Base-by-base conservation (phyloP, 2,797 vertebrate genomes). In the Poecilia picta region DNA sequence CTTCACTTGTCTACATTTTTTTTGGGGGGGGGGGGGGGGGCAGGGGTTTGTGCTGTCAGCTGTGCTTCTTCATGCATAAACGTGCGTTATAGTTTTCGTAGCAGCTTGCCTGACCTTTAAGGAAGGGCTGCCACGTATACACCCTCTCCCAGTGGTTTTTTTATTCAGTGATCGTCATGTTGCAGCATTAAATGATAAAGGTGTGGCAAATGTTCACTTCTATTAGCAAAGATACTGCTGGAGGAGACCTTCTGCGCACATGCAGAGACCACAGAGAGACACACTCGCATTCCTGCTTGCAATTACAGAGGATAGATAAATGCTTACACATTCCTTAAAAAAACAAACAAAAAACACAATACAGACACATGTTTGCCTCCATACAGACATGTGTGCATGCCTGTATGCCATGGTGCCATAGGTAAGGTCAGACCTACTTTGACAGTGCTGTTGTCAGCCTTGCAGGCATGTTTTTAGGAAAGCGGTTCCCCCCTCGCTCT, bases 401-500 rank as follows among this genome's bases (percentile, higher is more conserved):
- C 76, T 45, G 41, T 8, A 53, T 46, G 75, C 74, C 28, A 43
- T 76, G 81, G 81, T 84, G 93, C 92, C 92, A 92, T 86, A 91
- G 92, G 93, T 95, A 92, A 95, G 93, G 93, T 95, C 93, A 92
- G 89, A 91, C 84, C 87, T 90, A 87, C 89, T 92, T 81, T 91
- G 87, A 81, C 86, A 93, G 87, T 79, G 75, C 85, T 83, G 86
- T 87, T 87, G 87, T 93, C 83, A 81, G 89, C 87, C 93, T 90
- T 85, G 81, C 83, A 92, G 94, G 90, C 93, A 89, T 91, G 89
- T 94, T 95, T 94, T 89, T 91, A 90, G 93, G 83, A 89, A 90
- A 93, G 92, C 90, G 83, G 89, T 92, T 87, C 89, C 91, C 18
- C 43, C n/a, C 45, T 81, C 82, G 51, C 90, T 91, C 88, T 87